Evolutionary conservation across 2,113 vertebrate genomes (phyloP).

Genomic region (Vulpes lagopus): DNA sequence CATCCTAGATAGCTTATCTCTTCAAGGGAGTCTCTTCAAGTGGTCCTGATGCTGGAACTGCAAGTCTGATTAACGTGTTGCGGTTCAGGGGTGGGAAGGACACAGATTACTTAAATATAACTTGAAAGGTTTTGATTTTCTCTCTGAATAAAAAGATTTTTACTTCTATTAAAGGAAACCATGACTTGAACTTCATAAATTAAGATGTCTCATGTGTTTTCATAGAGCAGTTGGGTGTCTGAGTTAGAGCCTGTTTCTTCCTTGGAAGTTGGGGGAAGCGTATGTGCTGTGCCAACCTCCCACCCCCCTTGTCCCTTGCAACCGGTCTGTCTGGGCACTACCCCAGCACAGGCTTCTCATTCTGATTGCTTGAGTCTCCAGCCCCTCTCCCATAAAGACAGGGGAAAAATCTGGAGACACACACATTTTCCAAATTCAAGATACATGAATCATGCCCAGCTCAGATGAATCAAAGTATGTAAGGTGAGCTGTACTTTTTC

Average conservation of each 20-base stretch:
- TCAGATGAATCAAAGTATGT: neutral
- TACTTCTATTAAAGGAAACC: neutral
- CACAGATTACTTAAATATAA: neutral
- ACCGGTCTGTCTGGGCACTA: accelerated
- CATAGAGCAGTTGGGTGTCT: neutral
- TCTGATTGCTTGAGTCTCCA: neutral
- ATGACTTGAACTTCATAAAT: neutral
- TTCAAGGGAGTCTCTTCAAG: neutral
- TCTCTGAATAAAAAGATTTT: conserved; percentile 1
- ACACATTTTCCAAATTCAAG: neutral
- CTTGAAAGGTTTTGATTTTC: conserved; percentile 31
- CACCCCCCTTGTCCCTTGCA: neutral
- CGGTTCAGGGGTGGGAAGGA: neutral
- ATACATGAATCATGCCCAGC: neutral
- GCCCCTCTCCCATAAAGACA: neutral
- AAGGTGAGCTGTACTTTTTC: conserved; percentile 1
- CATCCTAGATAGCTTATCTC: conserved; percentile 27
- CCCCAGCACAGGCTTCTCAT: neutral
- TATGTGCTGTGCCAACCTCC: neutral
- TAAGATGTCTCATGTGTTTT: neutral
- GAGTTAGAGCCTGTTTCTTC: neutral
- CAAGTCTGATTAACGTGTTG: neutral
- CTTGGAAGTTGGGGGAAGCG: neutral
- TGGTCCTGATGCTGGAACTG: neutral
- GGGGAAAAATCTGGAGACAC: neutral